These are phyloP conservation scores for Micrastur ruficollis DNA, from an alignment of 2,797 vertebrate genomes.

Conservation along the genomic window DNA sequence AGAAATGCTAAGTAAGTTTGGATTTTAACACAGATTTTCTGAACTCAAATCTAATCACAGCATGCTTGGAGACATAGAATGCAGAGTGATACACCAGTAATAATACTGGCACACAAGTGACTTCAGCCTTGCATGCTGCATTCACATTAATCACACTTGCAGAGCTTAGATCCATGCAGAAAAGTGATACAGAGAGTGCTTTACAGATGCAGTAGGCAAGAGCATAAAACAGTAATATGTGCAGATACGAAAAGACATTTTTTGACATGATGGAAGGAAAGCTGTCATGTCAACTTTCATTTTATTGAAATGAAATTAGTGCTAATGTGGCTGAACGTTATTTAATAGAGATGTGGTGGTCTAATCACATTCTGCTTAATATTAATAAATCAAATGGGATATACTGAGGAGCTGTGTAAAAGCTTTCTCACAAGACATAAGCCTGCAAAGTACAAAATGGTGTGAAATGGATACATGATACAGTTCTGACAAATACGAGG, in stretches of 20 bases:
- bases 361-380: slow-evolving; percentile 42
- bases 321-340: slow-evolving; percentile 40
- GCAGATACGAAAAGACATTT: not conserved
- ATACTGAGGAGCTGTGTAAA: not conserved
- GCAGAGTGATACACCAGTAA: not conserved
- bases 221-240: not conserved
- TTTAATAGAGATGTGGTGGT: slow-evolving; percentile 36
- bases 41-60: not conserved
- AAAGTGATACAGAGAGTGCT: not conserved
- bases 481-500: slow-evolving; percentile 5
- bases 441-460: not conserved
- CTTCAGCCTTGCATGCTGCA: not conserved
- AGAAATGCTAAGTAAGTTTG: not conserved
- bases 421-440: not conserved
- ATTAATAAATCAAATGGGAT: slow-evolving; percentile 52
- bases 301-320: slow-evolving; percentile 35
- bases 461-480: not conserved
- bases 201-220: not conserved
- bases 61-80: not conserved
- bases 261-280: not conserved
- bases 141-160: not conserved
- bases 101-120: not conserved
- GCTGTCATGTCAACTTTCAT: slow-evolving; percentile 15
- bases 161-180: not conserved
- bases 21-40: not conserved